Evolutionary conservation across 2,113 vertebrate genomes (phyloP).

Genomic region (Daphoenositta chrysoptera): DNA sequence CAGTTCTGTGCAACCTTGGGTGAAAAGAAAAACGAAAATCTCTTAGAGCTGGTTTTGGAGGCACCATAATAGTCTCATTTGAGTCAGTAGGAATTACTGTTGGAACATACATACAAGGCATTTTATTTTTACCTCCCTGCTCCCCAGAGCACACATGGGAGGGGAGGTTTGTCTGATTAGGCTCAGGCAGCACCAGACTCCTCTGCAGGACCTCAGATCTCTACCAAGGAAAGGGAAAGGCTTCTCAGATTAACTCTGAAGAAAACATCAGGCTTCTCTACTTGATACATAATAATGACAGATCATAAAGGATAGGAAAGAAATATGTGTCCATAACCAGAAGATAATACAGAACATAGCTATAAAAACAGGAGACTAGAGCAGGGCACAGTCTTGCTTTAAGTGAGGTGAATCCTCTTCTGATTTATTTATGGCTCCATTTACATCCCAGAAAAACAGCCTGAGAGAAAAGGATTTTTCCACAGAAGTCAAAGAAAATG

Average conservation of each 20-base stretch:
- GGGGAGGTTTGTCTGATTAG: not conserved
- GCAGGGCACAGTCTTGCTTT: not conserved
- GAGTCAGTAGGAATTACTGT: not conserved
- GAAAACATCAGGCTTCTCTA: not conserved
- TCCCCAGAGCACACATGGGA: not conserved
- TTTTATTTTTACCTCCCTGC: slow-evolving; percentile 26
- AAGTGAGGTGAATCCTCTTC: not conserved
- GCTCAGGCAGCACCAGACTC: not conserved
- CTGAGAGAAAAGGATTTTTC: not conserved
- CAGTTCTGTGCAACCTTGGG: not conserved
- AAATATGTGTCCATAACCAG: not conserved
- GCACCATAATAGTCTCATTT: not conserved
- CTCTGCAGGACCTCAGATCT: not conserved
- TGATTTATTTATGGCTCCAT: not conserved
- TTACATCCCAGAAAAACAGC: not conserved
- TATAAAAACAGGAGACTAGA: not conserved
- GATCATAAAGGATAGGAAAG: not conserved
- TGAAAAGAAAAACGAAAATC: not conserved
- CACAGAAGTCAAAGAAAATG: not conserved
- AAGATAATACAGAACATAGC: not conserved
- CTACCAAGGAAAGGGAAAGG: not conserved
- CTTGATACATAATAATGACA: not conserved
- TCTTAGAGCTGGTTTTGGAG: not conserved
- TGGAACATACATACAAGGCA: not conserved
- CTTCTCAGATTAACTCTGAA: not conserved